phyloP scores from a whole-genome alignment of 2,113 vertebrate species.

The Trachemys scripta region DNA sequence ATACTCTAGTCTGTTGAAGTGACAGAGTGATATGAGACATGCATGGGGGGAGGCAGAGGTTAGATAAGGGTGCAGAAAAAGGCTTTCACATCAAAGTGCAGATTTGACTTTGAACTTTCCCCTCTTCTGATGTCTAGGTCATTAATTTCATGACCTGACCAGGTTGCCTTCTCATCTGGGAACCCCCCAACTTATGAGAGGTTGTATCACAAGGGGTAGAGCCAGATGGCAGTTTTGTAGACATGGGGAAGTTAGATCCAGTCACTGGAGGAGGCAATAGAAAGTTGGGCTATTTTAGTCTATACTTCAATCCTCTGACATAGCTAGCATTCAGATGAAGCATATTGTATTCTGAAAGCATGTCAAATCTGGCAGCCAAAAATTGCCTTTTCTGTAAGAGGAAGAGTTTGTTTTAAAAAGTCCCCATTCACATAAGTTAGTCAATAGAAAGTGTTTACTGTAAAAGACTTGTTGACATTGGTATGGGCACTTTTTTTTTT shows the following conservation, averaged over 20 bases:
- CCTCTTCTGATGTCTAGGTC: slow-evolving; percentile 47
- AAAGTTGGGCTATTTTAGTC: neutral
- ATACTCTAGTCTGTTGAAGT: slow-evolving; percentile 47
- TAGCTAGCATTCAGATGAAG: slow-evolving; percentile 27
- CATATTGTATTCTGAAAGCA: neutral
- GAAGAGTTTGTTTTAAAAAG: neutral
- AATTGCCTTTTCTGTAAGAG: neutral
- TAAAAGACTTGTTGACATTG: slow-evolving; percentile 32
- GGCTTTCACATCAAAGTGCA: slow-evolving; percentile 68
- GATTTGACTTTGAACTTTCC: slow-evolving; percentile 67
- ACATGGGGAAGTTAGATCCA: slow-evolving; percentile 45
- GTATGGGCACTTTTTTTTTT: slow-evolving; percentile 36
- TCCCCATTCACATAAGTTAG: neutral
- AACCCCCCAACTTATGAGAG: slow-evolving; percentile 45
- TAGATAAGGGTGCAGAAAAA: slow-evolving; percentile 57
- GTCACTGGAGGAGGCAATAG: neutral
- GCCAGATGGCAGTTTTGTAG: slow-evolving; percentile 33
- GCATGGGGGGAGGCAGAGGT: slow-evolving; percentile 50
- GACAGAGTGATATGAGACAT: slow-evolving; percentile 60
- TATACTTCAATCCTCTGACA: neutral
- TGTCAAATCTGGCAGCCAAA: neutral
- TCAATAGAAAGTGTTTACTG: slow-evolving; percentile 41
- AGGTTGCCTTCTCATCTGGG: slow-evolving; percentile 22
- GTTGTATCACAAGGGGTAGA: slow-evolving; percentile 63
- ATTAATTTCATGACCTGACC: slow-evolving; percentile 47